Evolutionary conservation across 2,888 invertebrate genomes (phyloP).

Genomic region (Timema cristinae): DNA sequence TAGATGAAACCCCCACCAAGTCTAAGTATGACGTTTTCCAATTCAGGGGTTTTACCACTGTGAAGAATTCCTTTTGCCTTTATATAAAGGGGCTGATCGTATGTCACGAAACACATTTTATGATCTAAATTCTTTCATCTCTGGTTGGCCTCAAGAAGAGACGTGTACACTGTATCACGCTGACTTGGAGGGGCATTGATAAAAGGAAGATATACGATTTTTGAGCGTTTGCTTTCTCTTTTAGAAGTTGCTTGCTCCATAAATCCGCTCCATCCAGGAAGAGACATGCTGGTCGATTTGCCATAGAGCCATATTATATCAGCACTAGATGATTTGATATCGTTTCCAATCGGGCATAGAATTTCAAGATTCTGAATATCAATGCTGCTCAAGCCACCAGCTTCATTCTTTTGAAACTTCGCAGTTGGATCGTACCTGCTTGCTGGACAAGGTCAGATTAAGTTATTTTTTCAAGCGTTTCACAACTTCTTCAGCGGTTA

Average conservation of each 20-base stretch:
- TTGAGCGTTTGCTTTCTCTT: conserved; percentile 19
- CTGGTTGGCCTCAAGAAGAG: conserved; percentile 30
- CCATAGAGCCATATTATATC: conserved; percentile 28
- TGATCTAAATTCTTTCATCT: conserved; percentile 31
- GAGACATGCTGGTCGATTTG: conserved; percentile 22
- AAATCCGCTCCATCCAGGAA: conserved; percentile 34
- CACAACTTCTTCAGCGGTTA: not conserved
- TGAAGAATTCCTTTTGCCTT: no score
- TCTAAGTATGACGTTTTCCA: no score
- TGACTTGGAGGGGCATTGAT: conserved; percentile 31
- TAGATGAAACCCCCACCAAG: no score
- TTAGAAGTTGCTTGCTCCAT: conserved; percentile 31
- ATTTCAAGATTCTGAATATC: not conserved
- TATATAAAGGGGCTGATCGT: no score
- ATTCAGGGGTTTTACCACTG: no score
- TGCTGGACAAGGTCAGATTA: not conserved
- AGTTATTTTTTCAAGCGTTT: not conserved
- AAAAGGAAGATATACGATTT: conserved; percentile 23
- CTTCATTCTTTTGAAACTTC: conserved; percentile 4
- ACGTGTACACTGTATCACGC: conserved; percentile 32
- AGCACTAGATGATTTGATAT: not conserved
- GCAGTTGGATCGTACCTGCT: not conserved
- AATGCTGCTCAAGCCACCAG: not conserved
- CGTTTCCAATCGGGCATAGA: not conserved
- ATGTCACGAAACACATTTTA: conserved; percentile 36